phyloP scores from a whole-genome alignment of 2,797 vertebrate species.

The Pseudopleuronectes americanus region DNA sequence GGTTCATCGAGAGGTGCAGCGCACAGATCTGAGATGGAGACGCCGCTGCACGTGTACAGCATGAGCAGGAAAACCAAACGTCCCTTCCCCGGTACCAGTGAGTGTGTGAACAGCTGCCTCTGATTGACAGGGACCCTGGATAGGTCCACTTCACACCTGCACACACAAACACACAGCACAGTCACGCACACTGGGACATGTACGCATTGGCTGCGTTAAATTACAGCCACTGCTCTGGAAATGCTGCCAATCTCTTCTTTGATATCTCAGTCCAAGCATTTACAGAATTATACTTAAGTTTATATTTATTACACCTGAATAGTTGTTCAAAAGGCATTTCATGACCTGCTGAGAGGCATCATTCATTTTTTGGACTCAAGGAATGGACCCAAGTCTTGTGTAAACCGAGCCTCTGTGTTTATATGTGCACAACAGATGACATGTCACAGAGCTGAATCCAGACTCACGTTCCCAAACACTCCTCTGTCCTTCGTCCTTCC shows the following conservation, averaged over 20 bases:
- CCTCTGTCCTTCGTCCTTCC: conserved; percentile 87
- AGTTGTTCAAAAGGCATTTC: too few species aligned
- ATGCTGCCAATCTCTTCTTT: neutral
- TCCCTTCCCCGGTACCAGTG: conserved; percentile 77
- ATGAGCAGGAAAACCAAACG: conserved; percentile 86
- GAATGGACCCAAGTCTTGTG: too few species aligned
- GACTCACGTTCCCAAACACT: conserved; percentile 91
- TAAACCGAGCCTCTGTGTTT: neutral
- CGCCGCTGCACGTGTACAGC: conserved; percentile 83
- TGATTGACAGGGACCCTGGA: conserved; percentile 78
- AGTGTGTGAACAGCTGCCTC: conserved; percentile 80
- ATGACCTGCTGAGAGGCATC: too few species aligned
- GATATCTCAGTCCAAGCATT: too few species aligned
- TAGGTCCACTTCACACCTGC: conserved; percentile 91
- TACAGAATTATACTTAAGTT: too few species aligned
- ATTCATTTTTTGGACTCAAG: too few species aligned
- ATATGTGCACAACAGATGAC: neutral
- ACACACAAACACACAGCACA: conserved; percentile 26
- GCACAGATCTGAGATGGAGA: conserved; percentile 90
- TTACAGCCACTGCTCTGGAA: neutral
- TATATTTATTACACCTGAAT: too few species aligned
- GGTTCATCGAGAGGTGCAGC: conserved; percentile 88
- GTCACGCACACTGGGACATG: neutral
- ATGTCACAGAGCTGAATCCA: neutral
- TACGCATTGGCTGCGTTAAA: neutral